These are phyloP conservation scores for Momotus momota DNA, from an alignment of 2,797 vertebrate species.

Conservation along the genomic window DNA sequence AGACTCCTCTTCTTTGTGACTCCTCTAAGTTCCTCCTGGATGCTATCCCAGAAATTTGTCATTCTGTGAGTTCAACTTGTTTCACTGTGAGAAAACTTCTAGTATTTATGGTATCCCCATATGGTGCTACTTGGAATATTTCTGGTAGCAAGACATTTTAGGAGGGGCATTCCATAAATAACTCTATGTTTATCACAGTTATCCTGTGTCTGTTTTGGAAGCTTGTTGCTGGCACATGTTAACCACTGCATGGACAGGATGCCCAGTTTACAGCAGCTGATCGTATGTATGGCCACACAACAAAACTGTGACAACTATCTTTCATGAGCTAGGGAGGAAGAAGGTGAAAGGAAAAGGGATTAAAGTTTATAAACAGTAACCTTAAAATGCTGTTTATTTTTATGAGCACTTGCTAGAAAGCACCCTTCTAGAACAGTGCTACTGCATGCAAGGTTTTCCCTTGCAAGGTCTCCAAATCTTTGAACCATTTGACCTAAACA, in stretches of 20 bases:
- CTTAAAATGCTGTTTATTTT: neutral
- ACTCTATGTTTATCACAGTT: constrained; percentile 68
- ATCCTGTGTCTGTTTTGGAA: constrained; percentile 61
- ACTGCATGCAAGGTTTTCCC: neutral
- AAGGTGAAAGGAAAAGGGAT: neutral
- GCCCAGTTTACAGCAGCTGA: neutral
- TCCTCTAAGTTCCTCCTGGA: constrained; percentile 51
- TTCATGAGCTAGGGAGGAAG: neutral
- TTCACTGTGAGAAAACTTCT: constrained; percentile 68
- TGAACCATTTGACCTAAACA: neutral
- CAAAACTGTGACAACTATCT: neutral
- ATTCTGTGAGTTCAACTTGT: constrained; percentile 65
- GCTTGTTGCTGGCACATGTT: constrained; percentile 33
- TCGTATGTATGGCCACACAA: fast-evolving
- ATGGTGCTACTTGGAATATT: constrained; percentile 69
- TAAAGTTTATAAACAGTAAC: neutral
- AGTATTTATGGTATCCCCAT: constrained; percentile 68
- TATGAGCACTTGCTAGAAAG: neutral
- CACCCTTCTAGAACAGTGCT: neutral
- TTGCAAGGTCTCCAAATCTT: constrained; percentile 2
- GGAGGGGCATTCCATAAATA: constrained; percentile 68
- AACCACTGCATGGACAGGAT: constrained; percentile 46
- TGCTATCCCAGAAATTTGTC: constrained; percentile 67
- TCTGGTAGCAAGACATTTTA: constrained; percentile 68
- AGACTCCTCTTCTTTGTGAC: constrained; percentile 1